Evolutionary conservation across 2,797 vertebrate genomes (phyloP).

Genomic region (Pangasius larnaudii): DNA sequence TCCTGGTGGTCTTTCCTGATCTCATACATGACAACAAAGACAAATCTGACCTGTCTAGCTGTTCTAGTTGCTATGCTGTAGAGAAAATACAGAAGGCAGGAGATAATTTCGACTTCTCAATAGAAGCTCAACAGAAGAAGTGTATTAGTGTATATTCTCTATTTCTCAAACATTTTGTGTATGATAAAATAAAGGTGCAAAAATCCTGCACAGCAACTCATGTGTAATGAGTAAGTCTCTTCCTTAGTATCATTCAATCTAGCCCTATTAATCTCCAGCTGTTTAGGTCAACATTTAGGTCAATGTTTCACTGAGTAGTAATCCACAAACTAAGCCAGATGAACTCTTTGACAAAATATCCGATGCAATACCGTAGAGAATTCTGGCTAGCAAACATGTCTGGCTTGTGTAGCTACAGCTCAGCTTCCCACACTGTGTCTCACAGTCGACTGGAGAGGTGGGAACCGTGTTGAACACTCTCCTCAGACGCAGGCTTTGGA

Average conservation of each 20-base stretch:
- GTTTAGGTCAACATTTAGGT: slow-evolving; percentile 17
- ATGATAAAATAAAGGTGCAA: slow-evolving; percentile 43
- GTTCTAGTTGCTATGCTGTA: not conserved
- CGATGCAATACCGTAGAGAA: slow-evolving; percentile 34
- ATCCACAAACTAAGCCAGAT: slow-evolving; percentile 29
- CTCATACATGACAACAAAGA: slow-evolving; percentile 28
- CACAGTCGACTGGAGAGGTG: slow-evolving; percentile 54
- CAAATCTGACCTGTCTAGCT: slow-evolving; percentile 16
- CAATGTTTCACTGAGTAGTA: slow-evolving; percentile 17
- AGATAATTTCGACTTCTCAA: not conserved
- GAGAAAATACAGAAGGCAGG: slow-evolving; percentile 9
- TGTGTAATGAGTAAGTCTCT: not conserved
- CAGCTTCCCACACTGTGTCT: slow-evolving; percentile 48
- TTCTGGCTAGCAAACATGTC: slow-evolving; percentile 56
- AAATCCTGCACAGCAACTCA: not conserved
- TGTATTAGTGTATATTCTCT: not conserved
- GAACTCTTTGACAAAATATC: slow-evolving; percentile 48
- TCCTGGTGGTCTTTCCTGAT: slow-evolving; percentile 29
- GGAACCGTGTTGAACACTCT: slow-evolving; percentile 51
- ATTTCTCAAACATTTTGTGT: not conserved
- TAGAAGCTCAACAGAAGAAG: not conserved
- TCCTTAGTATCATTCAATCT: slow-evolving; percentile 11
- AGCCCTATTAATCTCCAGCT: slow-evolving; percentile 30
- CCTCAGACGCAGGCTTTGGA: slow-evolving; percentile 61
- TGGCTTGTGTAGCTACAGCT: slow-evolving; percentile 47